These are phyloP conservation scores for Cetoscarus ocellatus DNA, from an alignment of 2,797 vertebrate genomes.

Conservation along the genomic window DNA sequence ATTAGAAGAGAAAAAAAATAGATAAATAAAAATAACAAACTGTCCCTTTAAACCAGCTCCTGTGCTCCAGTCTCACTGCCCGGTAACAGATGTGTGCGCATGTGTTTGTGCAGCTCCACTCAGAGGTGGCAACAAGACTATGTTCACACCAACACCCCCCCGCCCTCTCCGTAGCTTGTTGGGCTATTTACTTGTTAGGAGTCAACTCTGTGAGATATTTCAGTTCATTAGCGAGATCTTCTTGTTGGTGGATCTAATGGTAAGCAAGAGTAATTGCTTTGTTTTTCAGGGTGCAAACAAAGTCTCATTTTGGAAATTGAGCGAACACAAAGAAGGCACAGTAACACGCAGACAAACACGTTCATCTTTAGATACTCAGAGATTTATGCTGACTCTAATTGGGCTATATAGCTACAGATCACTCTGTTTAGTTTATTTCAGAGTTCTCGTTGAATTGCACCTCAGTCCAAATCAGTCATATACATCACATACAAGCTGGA, in stretches of 20 bases:
- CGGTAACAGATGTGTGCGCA: not conserved
- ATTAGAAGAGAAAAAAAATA: not conserved
- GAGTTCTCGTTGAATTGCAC: too few species aligned
- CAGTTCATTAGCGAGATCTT: slow-evolving; percentile 45
- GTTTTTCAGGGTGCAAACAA: slow-evolving; percentile 24
- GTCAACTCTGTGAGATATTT: slow-evolving; percentile 39
- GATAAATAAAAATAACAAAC: slow-evolving; percentile 9
- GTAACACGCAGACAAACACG: slow-evolving; percentile 3
- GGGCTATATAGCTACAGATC: too few species aligned
- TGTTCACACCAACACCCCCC: slow-evolving; percentile 1
- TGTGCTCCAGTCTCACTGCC: not conserved
- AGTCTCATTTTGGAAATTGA: slow-evolving; percentile 1
- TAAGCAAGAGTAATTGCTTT: slow-evolving; percentile 36
- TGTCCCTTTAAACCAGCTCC: slow-evolving; percentile 17
- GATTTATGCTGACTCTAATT: not conserved
- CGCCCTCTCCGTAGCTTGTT: not conserved
- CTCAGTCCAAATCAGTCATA: too few species aligned
- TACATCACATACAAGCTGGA: too few species aligned
- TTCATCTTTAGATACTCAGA: not conserved
- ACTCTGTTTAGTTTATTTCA: too few species aligned
- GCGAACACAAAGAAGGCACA: not conserved
- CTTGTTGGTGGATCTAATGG: slow-evolving; percentile 18
- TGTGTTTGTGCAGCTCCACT: not conserved
- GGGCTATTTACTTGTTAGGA: slow-evolving; percentile 30
- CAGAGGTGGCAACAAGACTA: slow-evolving; percentile 21